Conservation (phyloP, 2,888 invertebrate genomes). For the Trissolcus brochymenae region DNA sequence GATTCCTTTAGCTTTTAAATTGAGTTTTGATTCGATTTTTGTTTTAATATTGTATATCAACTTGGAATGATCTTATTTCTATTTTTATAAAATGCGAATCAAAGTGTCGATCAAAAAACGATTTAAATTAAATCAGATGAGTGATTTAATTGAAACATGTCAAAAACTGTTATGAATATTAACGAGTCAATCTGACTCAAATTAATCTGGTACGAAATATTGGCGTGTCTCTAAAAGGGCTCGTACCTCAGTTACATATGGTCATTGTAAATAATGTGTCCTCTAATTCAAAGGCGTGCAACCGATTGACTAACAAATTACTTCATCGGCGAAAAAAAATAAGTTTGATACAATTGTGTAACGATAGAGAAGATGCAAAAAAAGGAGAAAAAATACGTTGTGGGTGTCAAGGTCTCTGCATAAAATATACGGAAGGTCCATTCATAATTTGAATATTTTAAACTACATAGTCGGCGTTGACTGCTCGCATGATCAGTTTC, state of each 20-base stretch:
- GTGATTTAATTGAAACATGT: not conserved
- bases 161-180: conserved; percentile 11
- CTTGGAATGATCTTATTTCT: no score
- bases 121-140: not conserved
- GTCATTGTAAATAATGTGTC: conserved; percentile 42
- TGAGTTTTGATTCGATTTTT: not conserved
- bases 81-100: no score
- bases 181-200: not conserved
- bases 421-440: conserved; percentile 55
- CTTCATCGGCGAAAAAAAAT: conserved; percentile 40
- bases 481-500: conserved; percentile 30
- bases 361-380: conserved; percentile 47
- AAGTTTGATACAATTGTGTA: conserved; percentile 54
- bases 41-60: no score
- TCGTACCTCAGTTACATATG: conserved; percentile 10
- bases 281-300: conserved; percentile 44
- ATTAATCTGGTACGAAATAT: not conserved
- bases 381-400: conserved; percentile 26
- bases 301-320: conserved; percentile 50
- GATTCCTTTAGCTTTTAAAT: not conserved
- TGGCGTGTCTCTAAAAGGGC: conserved; percentile 37
- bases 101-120: no score
- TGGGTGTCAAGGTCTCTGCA: conserved; percentile 48
- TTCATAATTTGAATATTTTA: conserved; percentile 48
- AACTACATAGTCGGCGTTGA: conserved; percentile 32